Percentiles rank a stretch among this genome's conserved stretches.
Evolutionary conservation across 2,797 vertebrate genomes (phyloP).

Genomic region (Enteromius fasciolatus): DNA sequence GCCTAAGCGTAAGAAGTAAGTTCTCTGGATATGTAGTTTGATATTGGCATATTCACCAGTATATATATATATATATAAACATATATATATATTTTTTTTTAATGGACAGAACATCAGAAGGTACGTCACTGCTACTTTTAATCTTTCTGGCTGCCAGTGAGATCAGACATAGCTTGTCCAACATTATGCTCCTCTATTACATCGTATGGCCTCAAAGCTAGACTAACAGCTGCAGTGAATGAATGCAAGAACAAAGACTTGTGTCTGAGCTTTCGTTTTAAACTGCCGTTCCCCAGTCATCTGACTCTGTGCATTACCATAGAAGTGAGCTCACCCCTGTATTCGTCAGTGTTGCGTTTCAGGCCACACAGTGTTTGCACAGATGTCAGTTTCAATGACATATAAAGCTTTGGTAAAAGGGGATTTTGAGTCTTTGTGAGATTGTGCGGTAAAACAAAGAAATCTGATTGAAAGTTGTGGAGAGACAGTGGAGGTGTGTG

Average conservation of each 20-base stretch:
- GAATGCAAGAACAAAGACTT: constrained; percentile 26
- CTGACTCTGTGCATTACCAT: constrained; percentile 6
- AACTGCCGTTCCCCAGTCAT: not conserved
- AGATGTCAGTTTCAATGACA: constrained; percentile 22
- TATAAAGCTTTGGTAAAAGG: not conserved
- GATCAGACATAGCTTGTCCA: constrained; percentile 4
- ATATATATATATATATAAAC: too few species aligned
- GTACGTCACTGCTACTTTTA: not conserved
- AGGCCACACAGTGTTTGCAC: constrained; percentile 32
- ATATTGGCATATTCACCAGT: not conserved
- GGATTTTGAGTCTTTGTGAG: constrained; percentile 6
- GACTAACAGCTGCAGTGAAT: constrained; percentile 39
- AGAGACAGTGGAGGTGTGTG: not conserved
- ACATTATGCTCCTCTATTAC: constrained; percentile 13
- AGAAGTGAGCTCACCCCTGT: constrained; percentile 13
- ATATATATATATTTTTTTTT: not conserved
- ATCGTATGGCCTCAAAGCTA: not conserved
- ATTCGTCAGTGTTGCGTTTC: constrained; percentile 9
- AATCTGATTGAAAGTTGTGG: not conserved
- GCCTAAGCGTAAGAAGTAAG: not conserved
- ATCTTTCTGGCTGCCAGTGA: not conserved
- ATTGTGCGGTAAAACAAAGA: not conserved
- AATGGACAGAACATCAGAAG: constrained; percentile 7
- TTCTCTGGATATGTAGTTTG: not conserved
- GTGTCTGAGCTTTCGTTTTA: constrained; percentile 39